Evolutionary conservation across 2,888 invertebrate species (phyloP).

Genomic region (Conus canariensis): DNA sequence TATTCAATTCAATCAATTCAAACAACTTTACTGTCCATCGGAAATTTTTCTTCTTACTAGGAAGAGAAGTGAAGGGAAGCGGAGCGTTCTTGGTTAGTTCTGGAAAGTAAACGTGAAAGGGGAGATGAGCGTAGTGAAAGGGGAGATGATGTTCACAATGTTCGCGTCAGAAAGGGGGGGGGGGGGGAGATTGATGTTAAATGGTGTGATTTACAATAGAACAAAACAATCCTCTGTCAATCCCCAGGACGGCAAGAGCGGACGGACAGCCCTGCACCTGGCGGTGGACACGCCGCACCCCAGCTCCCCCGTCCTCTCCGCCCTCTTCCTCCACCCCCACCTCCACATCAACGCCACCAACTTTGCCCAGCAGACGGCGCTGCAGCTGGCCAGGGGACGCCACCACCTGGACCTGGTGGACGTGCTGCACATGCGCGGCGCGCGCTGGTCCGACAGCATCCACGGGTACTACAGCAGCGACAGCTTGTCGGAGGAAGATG

Average conservation of each 20-base stretch:
- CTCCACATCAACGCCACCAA: conserved; percentile 36
- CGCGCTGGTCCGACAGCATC: conserved; percentile 23
- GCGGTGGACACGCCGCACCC: conserved; percentile 27
- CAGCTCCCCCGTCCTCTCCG: conserved; percentile 2
- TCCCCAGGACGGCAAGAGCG: conserved; percentile 47
- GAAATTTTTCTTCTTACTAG: no score
- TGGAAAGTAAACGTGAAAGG: no score
- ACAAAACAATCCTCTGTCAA: no score
- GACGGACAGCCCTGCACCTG: conserved; percentile 43
- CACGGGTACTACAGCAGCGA: conserved; percentile 33
- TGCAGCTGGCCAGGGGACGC: conserved; percentile 41
- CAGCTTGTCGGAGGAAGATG: conserved; percentile 25
- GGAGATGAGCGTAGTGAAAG: no score
- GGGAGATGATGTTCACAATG: no score
- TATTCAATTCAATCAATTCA: no score
- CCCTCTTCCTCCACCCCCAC: conserved; percentile 31
- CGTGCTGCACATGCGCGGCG: conserved; percentile 32
- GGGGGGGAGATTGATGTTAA: no score
- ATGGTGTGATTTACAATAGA: no score
- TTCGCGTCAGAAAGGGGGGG: no score
- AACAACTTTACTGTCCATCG: no score
- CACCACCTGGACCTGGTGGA: conserved; percentile 33
- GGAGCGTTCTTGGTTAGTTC: no score
- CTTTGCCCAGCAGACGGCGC: conserved; percentile 43
- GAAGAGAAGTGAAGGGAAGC: no score